These are phyloP conservation scores for Madoqua kirkii DNA, from an alignment of 2,113 vertebrate genomes.

Conservation along the genomic window DNA sequence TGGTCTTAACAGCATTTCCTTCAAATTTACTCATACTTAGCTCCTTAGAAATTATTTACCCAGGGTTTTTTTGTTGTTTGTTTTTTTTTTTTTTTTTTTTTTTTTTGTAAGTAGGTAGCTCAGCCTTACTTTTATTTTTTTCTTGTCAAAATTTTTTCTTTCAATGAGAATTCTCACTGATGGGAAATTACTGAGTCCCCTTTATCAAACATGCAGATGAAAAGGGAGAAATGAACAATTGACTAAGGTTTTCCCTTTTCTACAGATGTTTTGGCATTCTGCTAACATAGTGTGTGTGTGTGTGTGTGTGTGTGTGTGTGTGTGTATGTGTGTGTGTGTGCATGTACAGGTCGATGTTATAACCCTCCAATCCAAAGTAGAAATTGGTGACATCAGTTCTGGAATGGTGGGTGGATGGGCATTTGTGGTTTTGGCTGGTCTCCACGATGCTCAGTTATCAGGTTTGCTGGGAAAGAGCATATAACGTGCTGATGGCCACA, in stretches of 20 bases:
- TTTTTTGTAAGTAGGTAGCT: not conserved
- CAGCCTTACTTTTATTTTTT: not conserved
- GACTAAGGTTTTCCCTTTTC: conserved; percentile 39
- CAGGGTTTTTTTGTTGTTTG: not conserved
- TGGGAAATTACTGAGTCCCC: not conserved
- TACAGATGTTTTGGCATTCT: conserved; percentile 31
- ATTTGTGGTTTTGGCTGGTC: not conserved
- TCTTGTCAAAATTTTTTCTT: not conserved
- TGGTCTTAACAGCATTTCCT: not conserved
- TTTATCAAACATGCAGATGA: conserved; percentile 35
- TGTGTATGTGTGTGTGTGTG: not conserved
- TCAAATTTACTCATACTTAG: not conserved
- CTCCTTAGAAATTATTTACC: not conserved
- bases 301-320: not conserved
- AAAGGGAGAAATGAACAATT: conserved; percentile 7
- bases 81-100: not conserved
- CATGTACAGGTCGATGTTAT: not conserved
- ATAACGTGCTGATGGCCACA: not conserved
- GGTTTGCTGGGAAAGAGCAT: not conserved
- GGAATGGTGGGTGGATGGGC: too few species aligned
- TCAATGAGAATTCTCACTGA: not conserved
- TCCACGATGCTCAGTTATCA: not conserved
- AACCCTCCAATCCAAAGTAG: not conserved
- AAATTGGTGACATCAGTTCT: not conserved
- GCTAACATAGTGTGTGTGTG: not conserved